Conservation (phyloP, 2,113 vertebrate genomes). For the Felis chaus region DNA sequence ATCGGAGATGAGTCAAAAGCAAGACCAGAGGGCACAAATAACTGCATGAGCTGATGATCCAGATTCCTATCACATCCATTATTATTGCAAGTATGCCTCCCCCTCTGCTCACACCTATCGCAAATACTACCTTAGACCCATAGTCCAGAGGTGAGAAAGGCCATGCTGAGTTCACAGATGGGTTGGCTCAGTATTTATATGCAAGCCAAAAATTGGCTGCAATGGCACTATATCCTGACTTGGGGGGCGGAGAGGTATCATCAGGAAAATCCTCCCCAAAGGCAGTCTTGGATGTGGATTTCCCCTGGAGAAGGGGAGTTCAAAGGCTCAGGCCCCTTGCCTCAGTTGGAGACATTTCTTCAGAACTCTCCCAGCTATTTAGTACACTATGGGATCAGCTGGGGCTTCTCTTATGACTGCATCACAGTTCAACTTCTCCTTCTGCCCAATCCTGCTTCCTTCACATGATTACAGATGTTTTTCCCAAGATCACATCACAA, state of each 20-base stretch:
- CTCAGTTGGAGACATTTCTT: neutral
- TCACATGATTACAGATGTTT: neutral
- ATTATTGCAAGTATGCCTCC: neutral
- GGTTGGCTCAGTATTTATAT: neutral
- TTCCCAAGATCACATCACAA: neutral
- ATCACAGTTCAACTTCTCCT: neutral
- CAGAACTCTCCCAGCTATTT: neutral
- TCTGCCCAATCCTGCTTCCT: neutral
- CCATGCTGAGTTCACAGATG: neutral
- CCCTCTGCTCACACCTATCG: neutral
- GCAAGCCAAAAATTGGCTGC: neutral
- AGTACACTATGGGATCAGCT: rapidly evolving
- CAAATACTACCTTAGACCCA: neutral
- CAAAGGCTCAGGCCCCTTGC: neutral
- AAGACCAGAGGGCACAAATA: neutral
- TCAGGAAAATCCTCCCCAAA: neutral
- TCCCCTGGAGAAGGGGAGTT: neutral
- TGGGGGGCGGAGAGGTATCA: rapidly evolving
- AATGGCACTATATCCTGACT: neutral
- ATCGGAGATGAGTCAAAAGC: neutral
- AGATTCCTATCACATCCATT: neutral
- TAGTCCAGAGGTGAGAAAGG: neutral
- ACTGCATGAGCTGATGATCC: neutral
- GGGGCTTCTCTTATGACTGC: rapidly evolving
- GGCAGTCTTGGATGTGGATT: neutral